A percentile compares a stretch with the other conserved stretches of the same genome.
These are phyloP conservation scores for Teleiodes luculella DNA, from an alignment of 2,888 invertebrate species.

Conservation along the genomic window DNA sequence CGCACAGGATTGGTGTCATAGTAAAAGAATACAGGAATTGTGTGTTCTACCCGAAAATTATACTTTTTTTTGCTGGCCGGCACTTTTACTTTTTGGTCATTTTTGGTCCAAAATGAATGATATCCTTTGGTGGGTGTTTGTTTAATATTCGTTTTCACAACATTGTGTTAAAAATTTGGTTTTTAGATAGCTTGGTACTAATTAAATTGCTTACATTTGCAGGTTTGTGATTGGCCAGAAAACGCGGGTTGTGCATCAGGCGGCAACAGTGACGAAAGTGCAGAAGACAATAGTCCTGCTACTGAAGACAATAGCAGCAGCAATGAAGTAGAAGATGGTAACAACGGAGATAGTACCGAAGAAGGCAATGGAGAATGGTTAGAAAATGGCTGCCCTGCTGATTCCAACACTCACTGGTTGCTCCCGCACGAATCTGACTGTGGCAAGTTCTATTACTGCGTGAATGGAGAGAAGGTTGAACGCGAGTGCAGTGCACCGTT, in stretches of 20 bases:
- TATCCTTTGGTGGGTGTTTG: too few species aligned
- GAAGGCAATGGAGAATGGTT: conserved; percentile 10
- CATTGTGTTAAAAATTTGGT: too few species aligned
- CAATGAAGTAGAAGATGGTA: neutral
- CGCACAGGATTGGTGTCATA: too few species aligned
- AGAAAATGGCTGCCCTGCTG: conserved; percentile 37
- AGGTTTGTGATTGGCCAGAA: conserved; percentile 30
- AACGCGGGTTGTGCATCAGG: conserved; percentile 26
- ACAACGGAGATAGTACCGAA: conserved; percentile 11
- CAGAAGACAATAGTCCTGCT: conserved; percentile 9
- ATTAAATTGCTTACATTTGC: too few species aligned
- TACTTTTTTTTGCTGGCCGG: too few species aligned
- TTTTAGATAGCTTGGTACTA: too few species aligned
- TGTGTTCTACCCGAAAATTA: too few species aligned
- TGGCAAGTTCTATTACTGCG: conserved; percentile 34
- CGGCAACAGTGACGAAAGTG: neutral
- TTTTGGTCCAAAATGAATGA: too few species aligned
- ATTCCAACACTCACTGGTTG: conserved; percentile 27
- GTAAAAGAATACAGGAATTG: too few species aligned
- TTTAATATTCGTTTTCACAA: too few species aligned
- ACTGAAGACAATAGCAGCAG: neutral
- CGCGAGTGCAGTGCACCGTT: conserved; percentile 26
- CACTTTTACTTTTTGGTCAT: too few species aligned
- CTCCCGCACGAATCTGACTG: conserved; percentile 38
- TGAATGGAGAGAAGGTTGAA: conserved; percentile 25